phyloP scores from a whole-genome alignment of 2,888 invertebrate species.

The Camptogramma bilineatum region DNA sequence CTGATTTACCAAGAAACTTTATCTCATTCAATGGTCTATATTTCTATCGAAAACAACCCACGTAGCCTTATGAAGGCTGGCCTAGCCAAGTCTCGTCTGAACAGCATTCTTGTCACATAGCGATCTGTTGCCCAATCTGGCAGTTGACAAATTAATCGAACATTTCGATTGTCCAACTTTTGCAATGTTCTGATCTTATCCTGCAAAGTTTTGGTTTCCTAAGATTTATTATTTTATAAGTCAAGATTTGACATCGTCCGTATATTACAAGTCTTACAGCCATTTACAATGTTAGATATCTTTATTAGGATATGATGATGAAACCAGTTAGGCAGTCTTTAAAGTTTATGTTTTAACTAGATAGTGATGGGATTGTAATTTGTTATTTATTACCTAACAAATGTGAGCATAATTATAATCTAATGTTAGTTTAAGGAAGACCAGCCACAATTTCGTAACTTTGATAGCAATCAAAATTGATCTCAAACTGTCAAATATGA shows the following conservation, averaged over 20 bases:
- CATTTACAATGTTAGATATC: neutral
- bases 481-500: no score
- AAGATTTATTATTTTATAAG: constrained; percentile 2
- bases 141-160: constrained; percentile 58
- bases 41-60: constrained; percentile 34
- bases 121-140: constrained; percentile 51
- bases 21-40: constrained; percentile 8
- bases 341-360: no score
- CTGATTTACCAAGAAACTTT: neutral
- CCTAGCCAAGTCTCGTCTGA: constrained; percentile 40
- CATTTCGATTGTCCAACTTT: constrained; percentile 43
- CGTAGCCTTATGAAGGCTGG: constrained; percentile 25
- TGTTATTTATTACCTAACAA: no score
- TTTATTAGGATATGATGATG: no score
- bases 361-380: no score
- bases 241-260: neutral
- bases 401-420: no score
- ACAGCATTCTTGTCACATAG: constrained; percentile 54
- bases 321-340: no score
- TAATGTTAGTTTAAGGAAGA: no score
- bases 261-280: neutral
- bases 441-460: no score
- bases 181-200: constrained; percentile 34
- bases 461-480: no score
- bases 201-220: constrained; percentile 3